Percentiles rank a stretch among this genome's conserved stretches.
Conservation (phyloP, 2,113 vertebrate genomes). For the Burhinus bistriatus region DNA sequence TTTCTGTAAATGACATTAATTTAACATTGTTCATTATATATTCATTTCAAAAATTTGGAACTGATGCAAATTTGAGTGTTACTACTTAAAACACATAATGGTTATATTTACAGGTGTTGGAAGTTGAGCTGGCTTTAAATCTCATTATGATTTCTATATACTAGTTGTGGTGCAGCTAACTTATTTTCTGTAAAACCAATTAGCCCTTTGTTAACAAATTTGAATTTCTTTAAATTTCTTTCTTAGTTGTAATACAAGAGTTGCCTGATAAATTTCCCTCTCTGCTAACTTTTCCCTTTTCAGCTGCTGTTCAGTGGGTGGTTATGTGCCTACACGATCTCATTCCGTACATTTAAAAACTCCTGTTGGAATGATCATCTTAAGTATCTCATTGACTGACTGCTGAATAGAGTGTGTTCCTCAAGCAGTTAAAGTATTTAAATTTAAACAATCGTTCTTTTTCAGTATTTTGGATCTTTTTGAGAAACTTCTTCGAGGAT, state of each 20-base stretch:
- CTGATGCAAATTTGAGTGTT: neutral
- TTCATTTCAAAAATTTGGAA: neutral
- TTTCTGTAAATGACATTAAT: neutral
- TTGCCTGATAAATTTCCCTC: neutral
- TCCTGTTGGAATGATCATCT: neutral
- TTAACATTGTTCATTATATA: neutral
- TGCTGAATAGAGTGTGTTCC: neutral
- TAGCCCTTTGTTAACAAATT: neutral
- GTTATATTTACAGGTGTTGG: neutral
- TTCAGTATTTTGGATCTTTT: neutral
- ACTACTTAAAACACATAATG: neutral
- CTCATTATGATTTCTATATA: neutral
- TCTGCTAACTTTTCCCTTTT: neutral
- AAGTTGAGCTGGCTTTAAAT: neutral
- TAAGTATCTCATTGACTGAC: neutral
- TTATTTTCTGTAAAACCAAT: neutral
- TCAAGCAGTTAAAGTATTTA: neutral
- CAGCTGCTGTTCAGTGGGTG: neutral
- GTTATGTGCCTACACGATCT: neutral
- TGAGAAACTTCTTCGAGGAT: neutral
- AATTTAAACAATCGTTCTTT: neutral
- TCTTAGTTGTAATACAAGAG: neutral
- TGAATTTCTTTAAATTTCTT: neutral
- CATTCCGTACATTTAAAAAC: neutral
- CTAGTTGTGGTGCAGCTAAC: neutral